Base-by-base conservation (phyloP, 2,888 invertebrate genomes). In the Sclerodermus sp. region DNA sequence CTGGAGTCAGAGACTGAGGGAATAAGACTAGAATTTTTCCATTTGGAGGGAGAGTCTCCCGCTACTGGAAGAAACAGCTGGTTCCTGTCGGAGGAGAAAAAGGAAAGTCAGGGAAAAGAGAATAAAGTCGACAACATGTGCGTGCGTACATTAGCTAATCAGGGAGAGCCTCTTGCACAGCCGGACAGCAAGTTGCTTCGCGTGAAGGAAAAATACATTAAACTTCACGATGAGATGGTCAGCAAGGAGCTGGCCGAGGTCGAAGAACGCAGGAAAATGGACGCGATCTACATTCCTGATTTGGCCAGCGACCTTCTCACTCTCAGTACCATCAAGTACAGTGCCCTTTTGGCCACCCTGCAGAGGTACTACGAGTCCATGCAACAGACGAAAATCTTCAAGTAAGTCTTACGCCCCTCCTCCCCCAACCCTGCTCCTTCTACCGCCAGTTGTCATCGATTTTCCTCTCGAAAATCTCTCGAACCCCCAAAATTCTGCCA, bases 321-420 rank as follows among this genome's bases (percentile, higher is more conserved):
- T 0, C 67, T 81, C 17, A 81, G 81, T 54, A 83, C 82, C 1
- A 79, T 81, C 53, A 78, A 76, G 58, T 81, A 81, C 53, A 82
- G 80, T 61, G 51, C 78, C 12, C 68, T 77, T 9, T 77, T 80
- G 50, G 80, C 82, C 55, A 49, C 78, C 18, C 68, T 82, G 67
- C 78, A 78, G 53, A 68, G 73, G 16, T 68, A 67, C 18, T 57
- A 79, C 58, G 78, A 72, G 47, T 68, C 70, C 1, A 56, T 81
- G 29, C 80, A 81, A 55, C 79, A 81, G 53, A 79, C 81, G 49
- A 81, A 81, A 62, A 74, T 79, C 12, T 82, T 80, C 67, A 79
- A 79, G 84, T 84, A 49, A 82, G 83, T 82, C 39, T 23, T 23
- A 5, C 23, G 23, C 23, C n/a, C n/a, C n/a, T n/a, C n/a, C n/a